Conservation (phyloP, 2,797 vertebrate species). For the Anguilla pacifica region DNA sequence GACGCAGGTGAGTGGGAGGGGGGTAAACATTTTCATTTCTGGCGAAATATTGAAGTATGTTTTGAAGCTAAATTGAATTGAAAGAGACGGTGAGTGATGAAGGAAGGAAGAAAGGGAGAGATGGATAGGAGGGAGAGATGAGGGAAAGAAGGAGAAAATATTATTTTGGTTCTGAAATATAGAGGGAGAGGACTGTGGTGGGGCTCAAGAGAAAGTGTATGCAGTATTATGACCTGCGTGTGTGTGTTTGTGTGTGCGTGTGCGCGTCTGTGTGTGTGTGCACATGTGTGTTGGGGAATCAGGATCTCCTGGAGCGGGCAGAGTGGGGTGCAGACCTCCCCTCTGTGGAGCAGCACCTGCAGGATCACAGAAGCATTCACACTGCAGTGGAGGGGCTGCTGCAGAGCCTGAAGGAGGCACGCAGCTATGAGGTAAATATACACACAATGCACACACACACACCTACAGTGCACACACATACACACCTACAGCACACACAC, state of each 20-base stretch:
- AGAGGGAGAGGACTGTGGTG: not conserved
- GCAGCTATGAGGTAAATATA: slow-evolving; percentile 80
- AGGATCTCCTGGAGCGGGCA: slow-evolving; percentile 88
- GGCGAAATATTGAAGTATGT: not conserved
- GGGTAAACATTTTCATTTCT: not conserved
- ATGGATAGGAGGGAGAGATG: not conserved
- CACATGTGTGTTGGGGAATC: slow-evolving; percentile 19
- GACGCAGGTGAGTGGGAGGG: slow-evolving; percentile 80
- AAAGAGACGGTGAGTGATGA: not conserved
- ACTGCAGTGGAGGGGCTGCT: slow-evolving; percentile 85
- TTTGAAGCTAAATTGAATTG: not conserved
- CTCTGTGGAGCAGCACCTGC: slow-evolving; percentile 87
- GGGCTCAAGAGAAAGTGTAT: slow-evolving; percentile 2
- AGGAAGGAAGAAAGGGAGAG: not conserved
- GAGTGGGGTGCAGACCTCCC: slow-evolving; percentile 95
- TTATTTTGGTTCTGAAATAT: not conserved
- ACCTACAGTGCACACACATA: not conserved
- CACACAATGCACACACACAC: slow-evolving; percentile 27
- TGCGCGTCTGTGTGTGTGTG: not conserved
- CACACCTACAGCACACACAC: not conserved
- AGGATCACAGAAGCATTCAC: slow-evolving; percentile 84
- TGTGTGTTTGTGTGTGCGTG: not conserved
- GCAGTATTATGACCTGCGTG: not conserved
- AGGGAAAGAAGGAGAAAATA: not conserved
- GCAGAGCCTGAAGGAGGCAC: slow-evolving; percentile 86